These are phyloP conservation scores for Mus musculus DNA, from an alignment of 2,113 vertebrate genomes.

Conservation along the genomic window GRCm39 chr10:89308001-89308500, in stretches of 20 bases:
- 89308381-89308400: no score
- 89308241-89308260: background rate
- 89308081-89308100: background rate
- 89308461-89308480: background rate
- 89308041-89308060: background rate
- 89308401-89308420: background rate
- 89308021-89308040: background rate
- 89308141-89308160: background rate
- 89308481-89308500: background rate
- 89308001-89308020: background rate
- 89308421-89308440: background rate
- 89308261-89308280: background rate
- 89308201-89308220: background rate
- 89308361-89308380: no score
- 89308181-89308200: background rate
- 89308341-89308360: background rate
- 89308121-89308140: background rate
- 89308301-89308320: slow-evolving; percentile 1
- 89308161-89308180: background rate
- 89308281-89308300: background rate
- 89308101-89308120: background rate
- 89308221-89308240: background rate
- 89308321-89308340: background rate
- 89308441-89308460: background rate
- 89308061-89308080: background rate